Evolutionary conservation across 2,888 invertebrate species (phyloP), one percentile per base, ranked within the genome.

Genomic region (Microchrysa polita): DNA sequence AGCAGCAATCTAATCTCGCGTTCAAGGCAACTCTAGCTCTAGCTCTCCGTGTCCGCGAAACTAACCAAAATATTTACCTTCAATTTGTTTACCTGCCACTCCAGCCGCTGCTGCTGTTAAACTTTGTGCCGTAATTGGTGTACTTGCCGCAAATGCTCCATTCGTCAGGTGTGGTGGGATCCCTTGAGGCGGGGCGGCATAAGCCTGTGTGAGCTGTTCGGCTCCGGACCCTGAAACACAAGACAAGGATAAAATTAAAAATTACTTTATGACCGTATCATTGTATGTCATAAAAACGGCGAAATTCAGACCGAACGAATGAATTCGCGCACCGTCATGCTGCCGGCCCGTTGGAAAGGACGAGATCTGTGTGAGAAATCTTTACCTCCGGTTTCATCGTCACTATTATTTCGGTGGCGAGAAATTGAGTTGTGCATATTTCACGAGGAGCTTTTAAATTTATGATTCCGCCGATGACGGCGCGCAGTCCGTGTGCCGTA

Each of bases 51-150:
- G 27, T 34, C 27, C 27, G n/a, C 7, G 27, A 34, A 34, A 34
- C 2, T 34, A 34, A 34, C 27, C 55, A 52, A 74, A 76, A 18
- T 4, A 77, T 84, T 83, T 84, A 92, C 92, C 93, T 89, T 97
- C 97, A 80, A 96, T 93, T 86, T 97, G 97, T 85, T 96, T 96
- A 76, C 93, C 93, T 77, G 93, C 92, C 67, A 93, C 93, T 5
- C 92, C 91, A 23, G 92, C 92, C 52, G 93, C 90, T 60, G 91
- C 90, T 76, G 91, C 88, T 77, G 91, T 90, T 74, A 88, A 87
- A 77, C 87, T 77, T 78, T 83, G 87, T 77, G 88, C 86, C 73
- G 89, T 87, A 74, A 89, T 77, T 86, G 90, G 88, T 75, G 90
- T 88, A 48, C 81, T 80, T 69, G 85, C 82, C 61, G 81, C 78